Evolutionary conservation across 1,140 invertebrate genomes (phyloP), one percentile per base, ranked within the genome.

Genomic region (Hyles euphorbiae): DNA sequence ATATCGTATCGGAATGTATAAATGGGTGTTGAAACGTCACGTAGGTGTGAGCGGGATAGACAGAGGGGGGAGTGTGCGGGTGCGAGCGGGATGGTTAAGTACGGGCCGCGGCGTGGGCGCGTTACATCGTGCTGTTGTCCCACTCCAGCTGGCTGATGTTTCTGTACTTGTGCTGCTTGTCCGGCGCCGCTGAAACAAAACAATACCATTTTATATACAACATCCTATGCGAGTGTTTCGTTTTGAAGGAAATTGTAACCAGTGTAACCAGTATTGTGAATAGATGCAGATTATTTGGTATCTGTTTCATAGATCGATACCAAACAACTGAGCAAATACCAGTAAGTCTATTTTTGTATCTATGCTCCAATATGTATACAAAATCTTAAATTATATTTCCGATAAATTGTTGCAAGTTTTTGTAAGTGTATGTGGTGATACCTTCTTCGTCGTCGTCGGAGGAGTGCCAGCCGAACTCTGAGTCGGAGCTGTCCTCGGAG

Each of bases 371-470:
- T 22, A 22, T 22, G 22, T n/a, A n/a, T n/a, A n/a, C n/a, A n/a
- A n/a, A n/a, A n/a, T n/a, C n/a, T n/a, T n/a, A n/a, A n/a, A n/a
- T n/a, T n/a, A n/a, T n/a, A n/a, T n/a, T n/a, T n/a, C n/a, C n/a
- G n/a, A n/a, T n/a, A n/a, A n/a, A n/a, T n/a, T n/a, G n/a, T n/a
- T n/a, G n/a, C n/a, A n/a, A n/a, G n/a, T n/a, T n/a, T n/a, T n/a
- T n/a, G n/a, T n/a, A n/a, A n/a, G n/a, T n/a, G n/a, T n/a, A n/a
- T n/a, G n/a, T n/a, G n/a, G n/a, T n/a, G n/a, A n/a, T n/a, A 78
- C 94, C 93, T 78, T 94, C 94, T 57, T 94, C 94, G 54, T 94
- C 91, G 40, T 93, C 93, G 61, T 93, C 92, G 34, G 90, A 91
- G 48, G 91, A 90, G 76, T 91, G 90, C 62, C 80, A 87, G 51